A percentile compares a stretch with the other conserved stretches of the same genome.
Conservation (phyloP, 2,888 invertebrate species). For the Zygaena filipendulae region DNA sequence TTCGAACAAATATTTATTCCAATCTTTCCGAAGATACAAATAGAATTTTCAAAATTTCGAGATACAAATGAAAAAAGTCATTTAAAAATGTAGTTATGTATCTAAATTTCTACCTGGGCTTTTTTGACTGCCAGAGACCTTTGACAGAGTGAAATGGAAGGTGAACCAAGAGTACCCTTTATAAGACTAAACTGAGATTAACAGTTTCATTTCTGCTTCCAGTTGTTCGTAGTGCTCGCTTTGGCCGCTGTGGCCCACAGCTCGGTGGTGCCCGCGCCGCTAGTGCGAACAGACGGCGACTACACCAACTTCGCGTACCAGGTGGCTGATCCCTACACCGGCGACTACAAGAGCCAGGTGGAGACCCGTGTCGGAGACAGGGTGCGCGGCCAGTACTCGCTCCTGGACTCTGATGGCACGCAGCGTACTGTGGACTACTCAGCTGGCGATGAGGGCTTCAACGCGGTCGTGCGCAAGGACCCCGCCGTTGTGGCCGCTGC, state of each 20-base stretch:
- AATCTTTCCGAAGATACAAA: too few species aligned
- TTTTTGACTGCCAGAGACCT: too few species aligned
- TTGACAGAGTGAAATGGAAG: too few species aligned
- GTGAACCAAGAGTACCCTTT: too few species aligned
- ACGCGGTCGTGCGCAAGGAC: slow-evolving; percentile 64
- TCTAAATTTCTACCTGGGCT: too few species aligned
- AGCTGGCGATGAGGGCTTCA: slow-evolving; percentile 63
- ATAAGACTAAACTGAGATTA: too few species aligned
- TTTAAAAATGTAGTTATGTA: too few species aligned
- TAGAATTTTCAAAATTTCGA: too few species aligned
- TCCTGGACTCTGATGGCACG: slow-evolving; percentile 63
- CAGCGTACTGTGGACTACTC: slow-evolving; percentile 65
- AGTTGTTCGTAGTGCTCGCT: slow-evolving; percentile 56
- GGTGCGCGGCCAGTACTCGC: slow-evolving; percentile 64
- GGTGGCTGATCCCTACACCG: slow-evolving; percentile 64
- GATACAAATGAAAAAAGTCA: too few species aligned
- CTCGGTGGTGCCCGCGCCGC: slow-evolving; percentile 60
- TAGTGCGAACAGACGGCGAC: slow-evolving; percentile 29
- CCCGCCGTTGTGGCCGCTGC: slow-evolving; percentile 30
- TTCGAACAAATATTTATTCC: too few species aligned
- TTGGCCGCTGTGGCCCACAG: slow-evolving; percentile 43
- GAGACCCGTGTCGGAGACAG: slow-evolving; percentile 58
- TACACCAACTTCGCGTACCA: slow-evolving; percentile 59
- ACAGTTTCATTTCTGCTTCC: slow-evolving; percentile 19
- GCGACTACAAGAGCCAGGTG: slow-evolving; percentile 65